These are phyloP conservation scores for Mythimna albipuncta DNA, from an alignment of 2,888 invertebrate genomes.

Conservation along the genomic window DNA sequence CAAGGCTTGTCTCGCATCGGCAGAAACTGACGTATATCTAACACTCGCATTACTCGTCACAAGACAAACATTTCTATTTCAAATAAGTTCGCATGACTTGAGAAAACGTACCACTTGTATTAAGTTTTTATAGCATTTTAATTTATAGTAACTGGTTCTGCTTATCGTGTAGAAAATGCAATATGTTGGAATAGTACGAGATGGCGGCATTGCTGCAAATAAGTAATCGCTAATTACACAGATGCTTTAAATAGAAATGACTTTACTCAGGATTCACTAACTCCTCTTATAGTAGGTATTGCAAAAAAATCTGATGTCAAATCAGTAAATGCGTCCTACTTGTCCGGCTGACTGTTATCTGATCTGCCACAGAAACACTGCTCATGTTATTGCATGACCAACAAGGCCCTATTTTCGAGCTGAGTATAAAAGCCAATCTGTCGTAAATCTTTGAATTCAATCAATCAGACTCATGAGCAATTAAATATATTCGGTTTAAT, in stretches of 20 bases:
- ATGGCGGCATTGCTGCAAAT: slow-evolving; percentile 9
- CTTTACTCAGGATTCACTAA: slow-evolving; percentile 7
- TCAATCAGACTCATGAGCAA: slow-evolving; percentile 33
- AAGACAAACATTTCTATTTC: slow-evolving; percentile 68
- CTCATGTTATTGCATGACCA: not conserved
- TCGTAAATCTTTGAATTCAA: slow-evolving; percentile 23
- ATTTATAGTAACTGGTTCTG: slow-evolving; percentile 39
- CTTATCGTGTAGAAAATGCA: slow-evolving; percentile 17
- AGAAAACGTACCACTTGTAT: slow-evolving; percentile 38
- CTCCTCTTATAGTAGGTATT: not conserved
- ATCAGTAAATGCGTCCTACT: not conserved
- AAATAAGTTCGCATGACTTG: slow-evolving; percentile 62
- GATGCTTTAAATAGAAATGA: slow-evolving; percentile 9
- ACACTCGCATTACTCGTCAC: slow-evolving; percentile 71
- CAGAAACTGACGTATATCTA: slow-evolving; percentile 69
- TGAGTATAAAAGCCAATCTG: not conserved
- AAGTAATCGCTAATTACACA: slow-evolving; percentile 17
- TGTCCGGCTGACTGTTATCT: not conserved
- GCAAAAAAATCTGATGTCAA: not conserved
- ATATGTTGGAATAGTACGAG: slow-evolving; percentile 1
- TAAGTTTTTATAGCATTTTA: slow-evolving; percentile 43
- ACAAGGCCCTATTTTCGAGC: slow-evolving; percentile 11
- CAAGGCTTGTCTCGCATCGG: slow-evolving; percentile 69
- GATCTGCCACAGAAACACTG: slow-evolving; percentile 3
- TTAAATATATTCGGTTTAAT: slow-evolving; percentile 42